These are phyloP conservation scores for Chymomyza caudatula DNA, from an alignment of 2,888 invertebrate genomes.

Conservation along the genomic window DNA sequence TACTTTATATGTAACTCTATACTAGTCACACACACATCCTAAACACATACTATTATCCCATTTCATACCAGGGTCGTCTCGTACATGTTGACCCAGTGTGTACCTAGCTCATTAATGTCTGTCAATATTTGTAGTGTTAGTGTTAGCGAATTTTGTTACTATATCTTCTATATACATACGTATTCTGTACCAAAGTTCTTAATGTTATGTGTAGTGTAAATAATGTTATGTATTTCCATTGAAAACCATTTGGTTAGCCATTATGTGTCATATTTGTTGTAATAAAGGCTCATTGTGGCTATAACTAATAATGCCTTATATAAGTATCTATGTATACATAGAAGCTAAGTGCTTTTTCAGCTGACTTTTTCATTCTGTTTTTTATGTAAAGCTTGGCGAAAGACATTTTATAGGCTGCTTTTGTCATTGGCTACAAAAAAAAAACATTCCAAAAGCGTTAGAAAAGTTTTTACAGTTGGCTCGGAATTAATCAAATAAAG, in stretches of 20 bases:
- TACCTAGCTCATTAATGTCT: constrained; percentile 2
- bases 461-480: too few species aligned
- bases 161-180: neutral
- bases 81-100: neutral
- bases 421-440: too few species aligned
- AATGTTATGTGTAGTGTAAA: neutral
- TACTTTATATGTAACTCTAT: neutral
- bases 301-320: too few species aligned
- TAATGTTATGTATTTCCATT: neutral
- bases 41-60: neutral
- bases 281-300: neutral
- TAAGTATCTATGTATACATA: too few species aligned
- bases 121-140: neutral
- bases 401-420: too few species aligned
- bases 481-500: too few species aligned
- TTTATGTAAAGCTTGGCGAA: too few species aligned
- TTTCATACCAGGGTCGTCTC: neutral
- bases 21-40: neutral
- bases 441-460: too few species aligned
- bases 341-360: too few species aligned
- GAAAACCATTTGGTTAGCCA: neutral
- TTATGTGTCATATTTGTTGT: neutral
- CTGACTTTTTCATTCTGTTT: too few species aligned
- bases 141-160: neutral
- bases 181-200: neutral